phyloP scores from a whole-genome alignment of 2,888 invertebrate species.

The Trissonchulus latispiculum region DNA sequence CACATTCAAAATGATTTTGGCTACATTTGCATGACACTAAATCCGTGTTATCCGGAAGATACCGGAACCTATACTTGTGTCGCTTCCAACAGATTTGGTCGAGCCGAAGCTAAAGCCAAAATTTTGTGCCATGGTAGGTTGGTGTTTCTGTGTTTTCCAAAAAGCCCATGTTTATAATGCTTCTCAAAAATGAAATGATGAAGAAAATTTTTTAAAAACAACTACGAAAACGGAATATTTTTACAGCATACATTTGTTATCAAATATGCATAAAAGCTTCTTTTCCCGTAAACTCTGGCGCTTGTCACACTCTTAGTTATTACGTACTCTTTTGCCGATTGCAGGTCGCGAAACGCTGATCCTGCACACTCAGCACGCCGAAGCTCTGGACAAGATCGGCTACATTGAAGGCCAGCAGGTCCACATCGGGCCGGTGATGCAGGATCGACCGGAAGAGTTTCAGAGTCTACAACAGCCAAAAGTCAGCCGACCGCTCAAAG shows the following conservation, averaged over 20 bases:
- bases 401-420: slow-evolving; percentile 62
- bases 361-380: slow-evolving; percentile 74
- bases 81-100: slow-evolving; percentile 51
- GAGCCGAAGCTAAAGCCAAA: slow-evolving; percentile 27
- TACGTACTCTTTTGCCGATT: background rate
- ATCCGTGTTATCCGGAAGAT: slow-evolving; percentile 67
- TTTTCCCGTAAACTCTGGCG: too few relatives aligned
- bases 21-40: slow-evolving; percentile 38
- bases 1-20: slow-evolving; percentile 37
- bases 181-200: too few relatives aligned
- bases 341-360: slow-evolving; percentile 42
- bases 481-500: slow-evolving; percentile 34
- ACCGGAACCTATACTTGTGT: slow-evolving; percentile 85
- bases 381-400: slow-evolving; percentile 76
- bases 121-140: slow-evolving; percentile 10
- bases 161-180: too few relatives aligned
- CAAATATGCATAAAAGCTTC: too few relatives aligned
- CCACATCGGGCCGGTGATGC: slow-evolving; percentile 40
- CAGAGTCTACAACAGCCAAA: slow-evolving; percentile 37
- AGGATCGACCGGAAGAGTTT: slow-evolving; percentile 40
- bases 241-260: too few relatives aligned
- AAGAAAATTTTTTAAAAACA: too few relatives aligned
- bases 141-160: too few relatives aligned
- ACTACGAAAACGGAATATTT: too few relatives aligned
- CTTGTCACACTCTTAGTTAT: too few relatives aligned